These are phyloP conservation scores for Polypedilum pembai DNA, from an alignment of 1,140 invertebrate genomes.

Conservation along the genomic window DNA sequence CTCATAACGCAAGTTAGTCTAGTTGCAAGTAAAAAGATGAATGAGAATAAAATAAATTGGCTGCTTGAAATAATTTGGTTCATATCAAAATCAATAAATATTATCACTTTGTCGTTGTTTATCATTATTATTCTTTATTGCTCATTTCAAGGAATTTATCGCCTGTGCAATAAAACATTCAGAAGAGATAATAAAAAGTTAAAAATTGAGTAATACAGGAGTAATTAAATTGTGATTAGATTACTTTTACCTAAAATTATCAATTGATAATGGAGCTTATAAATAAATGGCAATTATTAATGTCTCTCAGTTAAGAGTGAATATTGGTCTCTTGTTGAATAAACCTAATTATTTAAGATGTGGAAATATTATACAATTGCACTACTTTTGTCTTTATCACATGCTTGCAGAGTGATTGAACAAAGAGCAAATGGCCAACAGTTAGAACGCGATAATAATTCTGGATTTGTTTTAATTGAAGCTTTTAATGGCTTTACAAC, in stretches of 20 bases:
- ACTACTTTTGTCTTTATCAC: background rate
- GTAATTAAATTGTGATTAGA: too few species aligned
- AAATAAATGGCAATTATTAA: too few species aligned
- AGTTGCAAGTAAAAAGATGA: background rate
- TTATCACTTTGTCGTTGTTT: background rate
- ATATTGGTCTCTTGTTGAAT: too few species aligned
- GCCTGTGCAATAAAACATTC: background rate
- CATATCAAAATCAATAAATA: background rate
- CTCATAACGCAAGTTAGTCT: background rate
- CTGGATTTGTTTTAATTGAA: background rate
- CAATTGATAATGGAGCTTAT: too few species aligned
- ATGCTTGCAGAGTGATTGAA: constrained; percentile 4
- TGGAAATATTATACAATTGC: background rate
- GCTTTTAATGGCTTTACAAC: background rate
- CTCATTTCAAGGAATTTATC: background rate
- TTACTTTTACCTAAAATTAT: too few species aligned
- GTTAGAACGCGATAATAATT: background rate
- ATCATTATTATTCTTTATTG: background rate
- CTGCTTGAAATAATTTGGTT: background rate
- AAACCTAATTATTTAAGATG: background rate
- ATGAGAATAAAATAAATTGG: background rate
- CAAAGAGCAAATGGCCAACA: background rate
- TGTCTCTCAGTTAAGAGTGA: too few species aligned
- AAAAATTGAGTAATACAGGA: background rate
- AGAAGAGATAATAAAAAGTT: background rate